Percentiles rank a stretch among this genome's conserved stretches.
Conservation (phyloP, 2,888 invertebrate genomes). For the Ferrisia virgata region DNA sequence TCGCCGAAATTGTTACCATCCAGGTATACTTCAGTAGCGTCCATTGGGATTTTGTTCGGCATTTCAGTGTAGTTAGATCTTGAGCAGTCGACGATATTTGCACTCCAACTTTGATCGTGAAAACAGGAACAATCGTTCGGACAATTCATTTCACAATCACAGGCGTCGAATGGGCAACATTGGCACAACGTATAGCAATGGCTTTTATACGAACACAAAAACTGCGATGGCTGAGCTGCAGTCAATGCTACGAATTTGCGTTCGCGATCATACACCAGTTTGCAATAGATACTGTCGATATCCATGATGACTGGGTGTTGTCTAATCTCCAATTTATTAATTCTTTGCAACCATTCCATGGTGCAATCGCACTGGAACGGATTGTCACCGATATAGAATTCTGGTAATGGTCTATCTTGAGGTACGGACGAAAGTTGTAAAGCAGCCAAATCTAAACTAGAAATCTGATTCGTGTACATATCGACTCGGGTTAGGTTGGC, state of each 20-base stretch:
- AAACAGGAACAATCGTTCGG: conserved; percentile 91
- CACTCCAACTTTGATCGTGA: conserved; percentile 89
- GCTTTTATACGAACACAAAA: conserved; percentile 86
- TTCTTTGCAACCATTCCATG: conserved; percentile 91
- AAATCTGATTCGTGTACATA: conserved; percentile 87
- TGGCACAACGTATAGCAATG: conserved; percentile 93
- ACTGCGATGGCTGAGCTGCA: conserved; percentile 83
- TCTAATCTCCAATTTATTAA: conserved; percentile 77
- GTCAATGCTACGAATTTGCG: conserved; percentile 79
- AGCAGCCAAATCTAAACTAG: conserved; percentile 84
- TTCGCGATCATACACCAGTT: conserved; percentile 78
- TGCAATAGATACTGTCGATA: conserved; percentile 83
- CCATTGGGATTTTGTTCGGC: conserved; percentile 88
- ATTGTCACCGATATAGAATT: conserved; percentile 91
- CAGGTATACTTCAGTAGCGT: conserved; percentile 89
- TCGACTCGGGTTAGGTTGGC: conserved; percentile 85
- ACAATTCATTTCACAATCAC: conserved; percentile 96
- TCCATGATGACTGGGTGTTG: conserved; percentile 91
- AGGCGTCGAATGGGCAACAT: conserved; percentile 94
- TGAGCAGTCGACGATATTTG: conserved; percentile 89
- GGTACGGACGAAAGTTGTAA: conserved; percentile 77
- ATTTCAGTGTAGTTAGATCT: conserved; percentile 75
- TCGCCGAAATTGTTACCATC: conserved; percentile 88
- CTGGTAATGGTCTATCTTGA: conserved; percentile 71
- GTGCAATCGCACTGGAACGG: conserved; percentile 93